Base-by-base conservation (phyloP, 2,113 vertebrate species). In the Amazona vittata region DNA sequence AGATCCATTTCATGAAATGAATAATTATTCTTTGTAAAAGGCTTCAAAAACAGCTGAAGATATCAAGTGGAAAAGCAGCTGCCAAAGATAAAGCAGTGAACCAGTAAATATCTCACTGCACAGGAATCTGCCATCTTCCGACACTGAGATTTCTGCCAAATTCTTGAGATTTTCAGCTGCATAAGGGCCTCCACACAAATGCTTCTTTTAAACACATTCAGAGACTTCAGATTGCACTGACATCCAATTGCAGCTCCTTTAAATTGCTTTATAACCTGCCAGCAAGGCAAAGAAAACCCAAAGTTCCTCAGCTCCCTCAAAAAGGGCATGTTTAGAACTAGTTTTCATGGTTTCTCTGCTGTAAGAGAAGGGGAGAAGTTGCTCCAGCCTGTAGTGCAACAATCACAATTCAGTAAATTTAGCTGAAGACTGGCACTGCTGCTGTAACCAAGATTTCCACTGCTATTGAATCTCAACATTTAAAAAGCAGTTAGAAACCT, bases 71-170 rank as follows among this genome's bases (percentile, higher is more conserved):
- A 89, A 95, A 91, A 95, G 81, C 84, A 87, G 93, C 80, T 92
- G 95, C 96, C 95, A 96, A 92, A 97, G 96, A 98, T 96, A 97
- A 97, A 97, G 94, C 90, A 89, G 87, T 55, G 94, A 95, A 91
- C 78, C 60, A 63, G 92, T 86, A 96, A 97, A 98, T 97, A 98
- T 97, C 98, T 98, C 98, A 97, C 77, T 95, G 96, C 90, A 85
- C 97, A 98, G 98, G 98, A 99, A 99, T 99, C 98, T 98, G 97
- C 97, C 96, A 97, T 99, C 98, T 97, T 98, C 96, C 57, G 19
- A 95, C 57, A 69, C 76, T 11, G 57, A 84, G 75, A 88, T 84
- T 96, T 90, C 86, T 96, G 98, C 98, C 98, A 98, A 98, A 98
- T 98, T 93, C 86, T 94, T 90, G 82, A 92, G 94, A 89, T 97